Evolutionary conservation across 2,797 vertebrate genomes (phyloP).

Genomic region (Cichlasoma orientale): DNA sequence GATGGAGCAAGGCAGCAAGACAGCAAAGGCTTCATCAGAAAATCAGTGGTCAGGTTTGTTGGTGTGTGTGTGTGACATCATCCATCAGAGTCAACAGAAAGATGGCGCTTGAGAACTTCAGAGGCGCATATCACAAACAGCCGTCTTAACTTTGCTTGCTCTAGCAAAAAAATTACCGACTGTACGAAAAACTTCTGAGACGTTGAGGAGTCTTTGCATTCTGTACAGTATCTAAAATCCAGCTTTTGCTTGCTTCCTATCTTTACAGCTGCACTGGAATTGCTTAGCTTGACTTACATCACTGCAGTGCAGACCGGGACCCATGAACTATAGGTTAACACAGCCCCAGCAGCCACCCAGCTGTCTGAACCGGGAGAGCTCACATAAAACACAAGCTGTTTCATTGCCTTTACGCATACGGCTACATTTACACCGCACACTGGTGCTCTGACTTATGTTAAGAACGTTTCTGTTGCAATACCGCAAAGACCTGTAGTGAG

Average conservation of each 20-base stretch:
- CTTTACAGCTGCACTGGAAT: slow-evolving; percentile 57
- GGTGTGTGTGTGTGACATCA: slow-evolving; percentile 36
- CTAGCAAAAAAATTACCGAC: slow-evolving; percentile 12
- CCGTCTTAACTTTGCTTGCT: slow-evolving; percentile 20
- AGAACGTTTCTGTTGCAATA: slow-evolving; percentile 59
- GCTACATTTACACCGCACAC: slow-evolving; percentile 59
- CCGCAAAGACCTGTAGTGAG: slow-evolving; percentile 36
- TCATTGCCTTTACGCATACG: slow-evolving; percentile 65
- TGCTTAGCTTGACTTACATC: slow-evolving; percentile 54
- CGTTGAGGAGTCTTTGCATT: slow-evolving; percentile 2
- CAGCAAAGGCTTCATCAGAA: slow-evolving; percentile 66
- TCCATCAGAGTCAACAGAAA: slow-evolving; percentile 36
- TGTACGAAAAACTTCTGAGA: slow-evolving; percentile 24
- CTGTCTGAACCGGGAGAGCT: slow-evolving; percentile 60
- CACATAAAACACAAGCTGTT: slow-evolving; percentile 74
- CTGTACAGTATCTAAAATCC: slow-evolving; percentile 12
- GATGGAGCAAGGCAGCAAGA: slow-evolving; percentile 54
- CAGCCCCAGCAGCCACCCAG: slow-evolving; percentile 59
- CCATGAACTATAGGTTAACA: slow-evolving; percentile 53
- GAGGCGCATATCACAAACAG: slow-evolving; percentile 13
- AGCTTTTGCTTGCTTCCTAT: slow-evolving; percentile 25
- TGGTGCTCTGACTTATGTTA: slow-evolving; percentile 49
- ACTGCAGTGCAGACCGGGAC: slow-evolving; percentile 35
- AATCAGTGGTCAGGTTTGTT: slow-evolving; percentile 53
- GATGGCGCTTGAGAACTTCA: slow-evolving; percentile 15